These are phyloP conservation scores for Drosophila pseudoobscura DNA, from an alignment of 1,140 invertebrate species.

Conservation along the genomic window DNA sequence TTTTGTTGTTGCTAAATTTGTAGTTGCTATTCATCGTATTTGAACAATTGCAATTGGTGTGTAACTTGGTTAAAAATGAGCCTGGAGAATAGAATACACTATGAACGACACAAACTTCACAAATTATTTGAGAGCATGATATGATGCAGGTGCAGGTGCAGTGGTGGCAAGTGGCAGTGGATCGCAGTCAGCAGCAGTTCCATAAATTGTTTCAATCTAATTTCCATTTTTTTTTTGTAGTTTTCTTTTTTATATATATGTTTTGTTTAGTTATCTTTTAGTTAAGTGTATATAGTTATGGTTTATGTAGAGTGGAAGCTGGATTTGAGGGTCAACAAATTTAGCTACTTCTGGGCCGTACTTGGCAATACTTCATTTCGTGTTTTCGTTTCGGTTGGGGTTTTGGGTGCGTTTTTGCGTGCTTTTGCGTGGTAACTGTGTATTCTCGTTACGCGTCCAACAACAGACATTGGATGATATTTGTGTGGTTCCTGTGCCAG, in stretches of 20 bases:
- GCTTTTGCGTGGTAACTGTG: slow-evolving; percentile 37
- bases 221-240: slow-evolving; percentile 64
- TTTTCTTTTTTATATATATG: slow-evolving; percentile 29
- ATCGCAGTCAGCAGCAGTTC: slow-evolving; percentile 14
- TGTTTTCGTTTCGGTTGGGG: neutral
- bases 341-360: slow-evolving; percentile 61
- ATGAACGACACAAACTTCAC: slow-evolving; percentile 68
- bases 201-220: slow-evolving; percentile 65
- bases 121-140: slow-evolving; percentile 46
- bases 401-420: slow-evolving; percentile 25
- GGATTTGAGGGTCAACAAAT: slow-evolving; percentile 61
- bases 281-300: slow-evolving; percentile 32
- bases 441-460: slow-evolving; percentile 48
- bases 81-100: slow-evolving; percentile 39
- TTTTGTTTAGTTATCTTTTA: slow-evolving; percentile 16
- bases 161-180: slow-evolving; percentile 17
- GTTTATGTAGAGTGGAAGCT: slow-evolving; percentile 61
- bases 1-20: slow-evolving; percentile 62
- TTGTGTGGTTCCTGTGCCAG: slow-evolving; percentile 37
- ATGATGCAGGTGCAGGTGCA: slow-evolving; percentile 41
- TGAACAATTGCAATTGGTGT: slow-evolving; percentile 51
- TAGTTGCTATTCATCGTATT: slow-evolving; percentile 56
- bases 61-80: slow-evolving; percentile 58
- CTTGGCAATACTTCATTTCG: slow-evolving; percentile 73
- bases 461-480: slow-evolving; percentile 60